Evolutionary conservation across 2,113 vertebrate genomes (phyloP).

Genomic region (Nipponia nippon): DNA sequence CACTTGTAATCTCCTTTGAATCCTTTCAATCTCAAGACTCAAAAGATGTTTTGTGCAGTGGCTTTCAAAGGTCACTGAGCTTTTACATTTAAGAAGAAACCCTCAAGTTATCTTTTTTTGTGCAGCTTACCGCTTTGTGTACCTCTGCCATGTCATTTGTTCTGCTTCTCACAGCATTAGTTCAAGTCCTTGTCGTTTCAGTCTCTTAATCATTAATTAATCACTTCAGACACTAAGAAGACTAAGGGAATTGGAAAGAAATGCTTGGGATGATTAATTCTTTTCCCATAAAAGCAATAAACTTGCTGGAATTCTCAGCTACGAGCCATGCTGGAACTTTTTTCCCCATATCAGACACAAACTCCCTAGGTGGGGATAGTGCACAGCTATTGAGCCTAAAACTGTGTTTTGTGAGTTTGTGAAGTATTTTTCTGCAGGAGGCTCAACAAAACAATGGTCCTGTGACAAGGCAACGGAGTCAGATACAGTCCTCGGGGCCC

Average conservation of each 20-base stretch:
- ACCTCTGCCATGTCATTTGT: not conserved
- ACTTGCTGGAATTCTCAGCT: not conserved
- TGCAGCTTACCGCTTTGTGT: not conserved
- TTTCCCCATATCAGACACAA: not conserved
- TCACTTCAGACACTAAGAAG: not conserved
- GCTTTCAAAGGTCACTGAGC: not conserved
- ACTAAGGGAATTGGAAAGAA: not conserved
- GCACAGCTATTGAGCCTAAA: not conserved
- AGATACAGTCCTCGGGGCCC: not conserved
- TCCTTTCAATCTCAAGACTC: not conserved
- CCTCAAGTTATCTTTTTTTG: not conserved
- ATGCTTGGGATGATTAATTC: not conserved
- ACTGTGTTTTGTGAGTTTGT: not conserved
- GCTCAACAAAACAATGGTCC: not conserved
- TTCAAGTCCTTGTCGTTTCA: not conserved
- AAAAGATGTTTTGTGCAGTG: not conserved
- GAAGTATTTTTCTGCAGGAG: not conserved
- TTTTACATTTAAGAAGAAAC: not conserved
- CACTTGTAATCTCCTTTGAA: not conserved
- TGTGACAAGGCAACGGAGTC: not conserved
- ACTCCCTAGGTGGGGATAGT: constrained; percentile 33
- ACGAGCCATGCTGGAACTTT: not conserved
- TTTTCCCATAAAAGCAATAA: not conserved
- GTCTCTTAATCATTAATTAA: constrained; percentile 19
- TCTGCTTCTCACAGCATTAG: not conserved